These are phyloP conservation scores for Trichechus manatus DNA, from an alignment of 2,113 vertebrate genomes.

Conservation along the genomic window DNA sequence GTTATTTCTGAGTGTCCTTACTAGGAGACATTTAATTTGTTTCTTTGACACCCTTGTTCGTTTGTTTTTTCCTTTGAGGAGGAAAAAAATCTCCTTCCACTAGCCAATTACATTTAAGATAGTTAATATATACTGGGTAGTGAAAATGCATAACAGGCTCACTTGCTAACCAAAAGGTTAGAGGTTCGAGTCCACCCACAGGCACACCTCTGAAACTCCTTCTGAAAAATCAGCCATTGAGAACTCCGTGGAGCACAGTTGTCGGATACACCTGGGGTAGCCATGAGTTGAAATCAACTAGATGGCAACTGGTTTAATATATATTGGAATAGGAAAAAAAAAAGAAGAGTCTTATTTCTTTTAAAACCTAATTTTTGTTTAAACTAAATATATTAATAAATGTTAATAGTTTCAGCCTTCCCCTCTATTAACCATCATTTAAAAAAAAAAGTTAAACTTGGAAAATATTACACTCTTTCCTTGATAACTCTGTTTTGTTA, in stretches of 20 bases:
- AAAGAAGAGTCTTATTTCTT: not conserved
- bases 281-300: not conserved
- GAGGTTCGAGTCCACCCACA: not conserved
- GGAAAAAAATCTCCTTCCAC: not conserved
- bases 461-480: slow-evolving; percentile 7
- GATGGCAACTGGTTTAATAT: not conserved
- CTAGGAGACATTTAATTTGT: slow-evolving; percentile 12
- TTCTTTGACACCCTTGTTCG: not conserved
- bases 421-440: not conserved
- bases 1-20: not conserved
- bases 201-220: not conserved
- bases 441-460: not conserved
- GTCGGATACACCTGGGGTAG: not conserved
- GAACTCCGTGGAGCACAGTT: not conserved
- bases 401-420: not conserved
- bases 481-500: not conserved
- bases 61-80: not conserved
- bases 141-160: not conserved
- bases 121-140: not conserved
- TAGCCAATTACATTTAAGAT: not conserved
- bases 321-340: not conserved
- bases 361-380: not conserved
- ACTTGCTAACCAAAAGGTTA: not conserved
- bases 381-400: not conserved
- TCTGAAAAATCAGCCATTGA: not conserved